Evolutionary conservation across 2,888 invertebrate species (phyloP), one percentile per base, ranked within the genome.

Genomic region (Dorcus hopei): DNA sequence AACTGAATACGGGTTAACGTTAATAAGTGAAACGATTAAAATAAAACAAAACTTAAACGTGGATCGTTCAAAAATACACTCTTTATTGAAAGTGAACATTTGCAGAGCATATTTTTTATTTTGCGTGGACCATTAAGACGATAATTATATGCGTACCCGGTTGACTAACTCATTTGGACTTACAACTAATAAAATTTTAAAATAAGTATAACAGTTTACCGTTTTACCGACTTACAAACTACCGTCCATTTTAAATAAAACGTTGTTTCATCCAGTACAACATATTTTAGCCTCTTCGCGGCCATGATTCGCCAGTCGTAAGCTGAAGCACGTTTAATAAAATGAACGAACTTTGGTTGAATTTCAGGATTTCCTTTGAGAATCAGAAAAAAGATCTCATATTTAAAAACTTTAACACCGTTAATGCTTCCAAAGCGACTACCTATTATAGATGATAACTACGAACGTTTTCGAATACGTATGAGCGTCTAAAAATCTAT

Each of bases 181-280:
- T 58, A 58, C 49, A 50, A 58, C 45, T 54, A 54, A 64, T 63
- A 64, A 66, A 66, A 66, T 60, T 66, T 63, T 64, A 62, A 65
- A 63, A 63, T 63, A 64, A 63, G 57, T 58, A 61, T 64, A 64
- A 64, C 64, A 62, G 62, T 57, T 62, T 62, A 61, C 64, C 55
- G 62, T 57, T 63, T 54, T 59, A 61, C 59, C 61, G 62, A 62
- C 63, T 63, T 61, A 63, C 55, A 59, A 58, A 57, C 60, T 60
- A 55, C 57, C 58, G 61, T 61, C 61, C 61, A 63, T 63, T 61
- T 33, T n/a, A 33, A 53, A 52, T 53, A 54, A 54, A 54, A 54
- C 49, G 43, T 47, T 45, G 54, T 47, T 43, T 51, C 57, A n/a
- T 16, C 50, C 38, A 23, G 38, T 50, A 50, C 50, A 50, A 49